phyloP scores from a whole-genome alignment of 1,140 invertebrate genomes.

The Lepidotrigona ventralis region DNA sequence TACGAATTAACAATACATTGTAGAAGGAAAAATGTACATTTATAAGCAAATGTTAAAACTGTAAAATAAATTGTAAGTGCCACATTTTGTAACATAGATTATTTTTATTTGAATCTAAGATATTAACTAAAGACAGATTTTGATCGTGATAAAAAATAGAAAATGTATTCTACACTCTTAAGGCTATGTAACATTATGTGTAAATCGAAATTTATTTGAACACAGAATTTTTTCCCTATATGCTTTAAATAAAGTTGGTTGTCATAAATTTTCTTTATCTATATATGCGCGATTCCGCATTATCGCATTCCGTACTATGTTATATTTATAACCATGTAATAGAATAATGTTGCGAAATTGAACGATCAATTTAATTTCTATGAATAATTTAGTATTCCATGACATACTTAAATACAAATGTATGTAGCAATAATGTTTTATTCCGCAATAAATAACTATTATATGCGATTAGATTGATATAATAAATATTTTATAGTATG shows the following conservation, averaged over 20 bases:
- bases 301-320: conserved; percentile 14
- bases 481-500: conserved; percentile 25
- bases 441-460: conserved; percentile 61
- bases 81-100: conserved; percentile 17
- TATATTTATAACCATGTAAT: conserved; percentile 28
- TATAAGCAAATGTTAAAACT: conserved; percentile 18
- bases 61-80: conserved; percentile 25
- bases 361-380: background rate
- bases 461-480: conserved; percentile 43
- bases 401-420: background rate
- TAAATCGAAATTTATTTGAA: background rate
- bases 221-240: background rate
- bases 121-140: conserved; percentile 17
- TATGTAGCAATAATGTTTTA: conserved; percentile 47
- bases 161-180: background rate
- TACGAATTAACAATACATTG: background rate
- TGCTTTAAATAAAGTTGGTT: background rate
- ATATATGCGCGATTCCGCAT: background rate
- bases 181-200: background rate
- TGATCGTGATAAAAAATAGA: background rate
- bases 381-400: background rate
- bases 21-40: conserved; percentile 23
- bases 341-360: conserved; percentile 25
- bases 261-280: background rate
- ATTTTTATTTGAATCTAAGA: conserved; percentile 12